Conservation (phyloP, 2,888 invertebrate genomes). For the Sipha maydis region DNA sequence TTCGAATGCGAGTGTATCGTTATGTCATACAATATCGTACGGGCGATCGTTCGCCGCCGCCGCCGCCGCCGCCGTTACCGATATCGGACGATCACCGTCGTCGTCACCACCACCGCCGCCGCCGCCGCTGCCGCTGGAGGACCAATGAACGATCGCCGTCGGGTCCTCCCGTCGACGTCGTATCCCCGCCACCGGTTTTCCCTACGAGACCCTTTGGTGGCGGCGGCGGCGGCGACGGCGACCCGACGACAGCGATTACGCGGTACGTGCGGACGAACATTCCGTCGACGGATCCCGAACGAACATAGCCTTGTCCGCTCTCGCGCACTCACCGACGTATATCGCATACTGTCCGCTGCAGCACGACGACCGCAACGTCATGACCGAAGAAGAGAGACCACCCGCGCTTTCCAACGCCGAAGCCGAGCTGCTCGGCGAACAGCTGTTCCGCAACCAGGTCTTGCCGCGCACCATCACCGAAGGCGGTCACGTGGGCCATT, state of each 20-base stretch:
- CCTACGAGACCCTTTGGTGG: neutral
- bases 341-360: neutral
- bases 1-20: too few species aligned
- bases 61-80: neutral
- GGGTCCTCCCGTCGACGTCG: neutral
- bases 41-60: too few species aligned
- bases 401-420: too few species aligned
- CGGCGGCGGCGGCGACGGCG: neutral
- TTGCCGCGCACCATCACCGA: too few species aligned
- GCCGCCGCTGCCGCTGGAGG: neutral
- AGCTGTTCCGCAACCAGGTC: too few species aligned
- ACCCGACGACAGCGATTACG: neutral
- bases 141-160: neutral
- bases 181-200: constrained; percentile 1
- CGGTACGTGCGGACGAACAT: neutral
- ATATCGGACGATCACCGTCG: neutral
- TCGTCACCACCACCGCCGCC: neutral
- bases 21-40: too few species aligned
- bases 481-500: too few species aligned
- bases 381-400: too few species aligned
- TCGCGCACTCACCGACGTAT: neutral
- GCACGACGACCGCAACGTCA: neutral
- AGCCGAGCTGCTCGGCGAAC: neutral
- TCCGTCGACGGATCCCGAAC: neutral
- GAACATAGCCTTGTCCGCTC: neutral